These are phyloP conservation scores for Apogon talboti DNA, from an alignment of 2,797 vertebrate genomes.

Conservation along the genomic window DNA sequence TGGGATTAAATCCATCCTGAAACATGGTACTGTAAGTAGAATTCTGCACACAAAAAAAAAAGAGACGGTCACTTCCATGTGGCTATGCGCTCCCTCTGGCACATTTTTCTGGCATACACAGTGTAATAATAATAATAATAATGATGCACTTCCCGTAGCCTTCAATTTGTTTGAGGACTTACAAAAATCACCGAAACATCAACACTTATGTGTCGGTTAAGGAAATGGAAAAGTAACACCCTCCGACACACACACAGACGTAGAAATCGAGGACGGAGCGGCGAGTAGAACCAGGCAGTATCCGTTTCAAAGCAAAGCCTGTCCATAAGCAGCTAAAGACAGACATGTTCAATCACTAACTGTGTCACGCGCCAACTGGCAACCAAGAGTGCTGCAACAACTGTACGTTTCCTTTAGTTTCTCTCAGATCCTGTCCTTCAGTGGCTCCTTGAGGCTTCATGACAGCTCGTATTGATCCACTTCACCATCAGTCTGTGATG, in stretches of 20 bases:
- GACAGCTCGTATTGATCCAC: slow-evolving; percentile 79
- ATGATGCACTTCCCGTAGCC: slow-evolving; percentile 14
- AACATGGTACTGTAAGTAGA: slow-evolving; percentile 54
- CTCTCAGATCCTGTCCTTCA: slow-evolving; percentile 64
- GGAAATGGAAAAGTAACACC: slow-evolving; percentile 33
- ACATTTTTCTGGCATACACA: background rate
- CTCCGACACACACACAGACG: slow-evolving; percentile 38
- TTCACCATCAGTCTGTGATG: slow-evolving; percentile 78
- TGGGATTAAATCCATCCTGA: slow-evolving; percentile 68
- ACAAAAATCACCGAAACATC: slow-evolving; percentile 27
- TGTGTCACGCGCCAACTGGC: slow-evolving; percentile 71
- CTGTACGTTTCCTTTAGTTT: slow-evolving; percentile 77
- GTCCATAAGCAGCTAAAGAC: slow-evolving; percentile 52
- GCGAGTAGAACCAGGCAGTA: slow-evolving; percentile 45
- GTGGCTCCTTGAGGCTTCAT: slow-evolving; percentile 60
- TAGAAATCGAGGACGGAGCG: slow-evolving; percentile 52
- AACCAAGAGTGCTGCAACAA: slow-evolving; percentile 64
- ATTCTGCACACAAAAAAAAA: slow-evolving; percentile 43
- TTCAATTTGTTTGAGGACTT: slow-evolving; percentile 18
- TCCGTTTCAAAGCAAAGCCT: slow-evolving; percentile 63
- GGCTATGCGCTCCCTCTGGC: background rate
- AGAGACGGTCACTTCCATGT: slow-evolving; percentile 25
- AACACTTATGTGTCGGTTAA: slow-evolving; percentile 13
- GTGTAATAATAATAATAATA: slow-evolving; percentile 1
- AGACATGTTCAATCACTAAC: slow-evolving; percentile 71